These are phyloP conservation scores for Colletes collaris DNA, from an alignment of 2,888 invertebrate genomes.

Conservation along the genomic window DNA sequence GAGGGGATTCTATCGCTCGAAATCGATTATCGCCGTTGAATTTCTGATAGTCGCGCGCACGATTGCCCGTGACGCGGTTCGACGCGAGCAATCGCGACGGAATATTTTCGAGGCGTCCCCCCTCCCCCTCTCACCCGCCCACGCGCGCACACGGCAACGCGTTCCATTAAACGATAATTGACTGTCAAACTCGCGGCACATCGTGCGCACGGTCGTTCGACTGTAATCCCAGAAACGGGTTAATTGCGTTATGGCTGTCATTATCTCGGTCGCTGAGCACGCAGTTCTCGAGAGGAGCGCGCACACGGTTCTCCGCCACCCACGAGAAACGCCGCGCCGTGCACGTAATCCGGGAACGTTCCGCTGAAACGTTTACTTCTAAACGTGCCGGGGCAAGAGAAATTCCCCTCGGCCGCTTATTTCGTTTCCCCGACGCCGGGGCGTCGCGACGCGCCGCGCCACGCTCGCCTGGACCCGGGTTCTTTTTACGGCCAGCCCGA, in stretches of 20 bases:
- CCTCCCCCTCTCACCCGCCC: too few species aligned
- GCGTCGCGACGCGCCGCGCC: not conserved
- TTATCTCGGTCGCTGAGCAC: constrained; percentile 62
- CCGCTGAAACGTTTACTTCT: constrained; percentile 51
- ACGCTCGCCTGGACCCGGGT: not conserved
- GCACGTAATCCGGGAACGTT: constrained; percentile 48
- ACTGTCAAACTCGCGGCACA: constrained; percentile 52
- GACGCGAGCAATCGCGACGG: not conserved
- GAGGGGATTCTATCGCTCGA: too few species aligned
- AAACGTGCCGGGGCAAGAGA: constrained; percentile 44
- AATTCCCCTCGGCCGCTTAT: constrained; percentile 37
- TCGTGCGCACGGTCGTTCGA: constrained; percentile 42
- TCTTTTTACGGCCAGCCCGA: constrained; percentile 20
- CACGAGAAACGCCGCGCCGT: constrained; percentile 22
- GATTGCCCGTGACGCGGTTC: not conserved
- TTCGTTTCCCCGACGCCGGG: constrained; percentile 36
- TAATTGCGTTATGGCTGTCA: constrained; percentile 63
- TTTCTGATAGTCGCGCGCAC: too few species aligned
- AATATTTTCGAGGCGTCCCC: constrained; percentile 6
- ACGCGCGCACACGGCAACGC: not conserved
- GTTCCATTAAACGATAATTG: constrained; percentile 52
- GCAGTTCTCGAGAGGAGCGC: constrained; percentile 46
- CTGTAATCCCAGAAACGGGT: constrained; percentile 57
- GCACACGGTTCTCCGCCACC: constrained; percentile 7
- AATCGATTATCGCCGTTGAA: too few species aligned